Evolutionary conservation across 2,888 invertebrate species (phyloP), one percentile per base, ranked within the genome.

Genomic region (Phlogophora meticulosa): DNA sequence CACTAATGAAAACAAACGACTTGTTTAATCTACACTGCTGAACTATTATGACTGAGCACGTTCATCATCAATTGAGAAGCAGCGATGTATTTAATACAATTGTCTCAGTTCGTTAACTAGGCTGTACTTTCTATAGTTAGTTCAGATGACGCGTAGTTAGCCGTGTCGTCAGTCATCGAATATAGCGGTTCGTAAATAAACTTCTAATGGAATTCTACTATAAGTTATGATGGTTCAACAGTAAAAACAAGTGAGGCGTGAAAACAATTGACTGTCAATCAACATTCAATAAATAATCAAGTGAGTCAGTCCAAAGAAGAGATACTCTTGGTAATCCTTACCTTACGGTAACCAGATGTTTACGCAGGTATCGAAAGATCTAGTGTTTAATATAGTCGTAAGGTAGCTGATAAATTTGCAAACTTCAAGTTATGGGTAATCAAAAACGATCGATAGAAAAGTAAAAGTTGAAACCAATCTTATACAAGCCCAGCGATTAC

Each of bases 171-270:
- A 73, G 65, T 79, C 66, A 69, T 76, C 77, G 61, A 69, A 77
- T 82, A 79, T 76, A 83, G 72, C 60, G 20, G 56, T 70, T 53
- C 56, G 75, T 67, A 74, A 82, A 80, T 82, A 82, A 80, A 71
- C 55, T 62, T 49, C 48, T 66, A 80, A 68, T 61, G 70, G 60
- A 65, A 77, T 80, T 73, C 56, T 36, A 42, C 72, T 68, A 73
- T 69, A 56, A 69, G 40, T 65, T 65, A 72, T 77, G 52, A 43
- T 22, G 55, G n/a, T 56, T 56, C 51, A 71, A 52, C 72, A 72
- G 64, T 72, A 64, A 72, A 63, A 77, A 57, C 11, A 72, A 72
- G n/a, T 32, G 57, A 38, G 36, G 53, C 22, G 11, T 70, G 34
- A 9, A 57, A 46, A 43, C 43, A 64, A 74, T 55, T 59, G n/a